These are phyloP conservation scores for Metallyticus violacea DNA, from an alignment of 2,888 invertebrate genomes.

Conservation along the genomic window DNA sequence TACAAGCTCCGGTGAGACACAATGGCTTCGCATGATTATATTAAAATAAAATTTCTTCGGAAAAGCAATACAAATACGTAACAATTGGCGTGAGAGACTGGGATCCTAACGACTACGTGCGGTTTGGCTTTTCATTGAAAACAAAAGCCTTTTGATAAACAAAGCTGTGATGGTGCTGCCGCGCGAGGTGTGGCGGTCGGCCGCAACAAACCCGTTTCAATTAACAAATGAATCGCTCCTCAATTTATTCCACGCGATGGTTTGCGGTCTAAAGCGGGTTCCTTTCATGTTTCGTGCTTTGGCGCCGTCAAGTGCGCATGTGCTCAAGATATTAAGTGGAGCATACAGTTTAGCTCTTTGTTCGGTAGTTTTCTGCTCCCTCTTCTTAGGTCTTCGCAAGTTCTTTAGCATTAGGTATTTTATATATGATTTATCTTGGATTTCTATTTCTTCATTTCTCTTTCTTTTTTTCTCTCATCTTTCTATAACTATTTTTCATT, in stretches of 20 bases:
- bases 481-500: too few species aligned
- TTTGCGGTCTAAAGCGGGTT: not conserved
- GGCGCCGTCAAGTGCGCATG: not conserved
- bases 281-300: not conserved
- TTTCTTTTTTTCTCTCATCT: too few species aligned
- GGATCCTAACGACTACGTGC: not conserved
- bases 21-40: not conserved
- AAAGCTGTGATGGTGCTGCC: not conserved
- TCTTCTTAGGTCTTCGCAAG: too few species aligned
- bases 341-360: too few species aligned
- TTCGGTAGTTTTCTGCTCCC: too few species aligned
- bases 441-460: too few species aligned
- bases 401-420: too few species aligned
- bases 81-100: not conserved
- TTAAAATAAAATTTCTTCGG: not conserved
- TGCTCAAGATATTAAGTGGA: too few species aligned
- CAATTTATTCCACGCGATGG: not conserved
- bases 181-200: not conserved
- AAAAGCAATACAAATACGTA: not conserved
- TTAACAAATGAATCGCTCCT: slow-evolving; percentile 4
- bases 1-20: too few species aligned
- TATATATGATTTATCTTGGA: too few species aligned
- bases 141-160: not conserved
- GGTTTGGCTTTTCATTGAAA: not conserved
- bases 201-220: not conserved